Conservation (phyloP, 64 coral and sea anemone species). For the Exaiptasia diaphana region DNA sequence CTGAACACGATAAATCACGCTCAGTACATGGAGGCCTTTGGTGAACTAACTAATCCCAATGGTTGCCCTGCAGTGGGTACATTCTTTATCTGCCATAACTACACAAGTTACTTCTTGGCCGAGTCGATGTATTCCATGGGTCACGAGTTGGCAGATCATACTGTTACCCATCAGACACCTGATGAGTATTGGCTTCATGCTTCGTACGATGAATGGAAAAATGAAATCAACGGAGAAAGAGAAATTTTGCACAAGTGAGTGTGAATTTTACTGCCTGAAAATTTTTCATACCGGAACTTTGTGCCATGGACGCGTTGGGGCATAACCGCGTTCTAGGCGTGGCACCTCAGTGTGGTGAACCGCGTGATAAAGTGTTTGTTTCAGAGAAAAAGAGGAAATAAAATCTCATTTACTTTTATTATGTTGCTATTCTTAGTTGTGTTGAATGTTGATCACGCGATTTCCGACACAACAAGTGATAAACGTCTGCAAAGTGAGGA, state of each 20-base stretch:
- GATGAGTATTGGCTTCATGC: conserved; percentile 53
- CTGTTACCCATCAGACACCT: conserved; percentile 72
- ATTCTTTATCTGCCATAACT: conserved; percentile 71
- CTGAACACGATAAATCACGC: conserved; percentile 21
- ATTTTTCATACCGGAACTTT: too few relatives aligned
- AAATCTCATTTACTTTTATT: too few relatives aligned
- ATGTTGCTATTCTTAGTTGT: too few relatives aligned
- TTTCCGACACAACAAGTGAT: too few relatives aligned
- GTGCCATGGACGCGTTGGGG: too few relatives aligned
- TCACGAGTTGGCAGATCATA: conserved; percentile 73
- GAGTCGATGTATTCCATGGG: conserved; percentile 70
- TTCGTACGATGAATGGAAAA: conserved; percentile 56
- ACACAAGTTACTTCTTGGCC: conserved; percentile 67
- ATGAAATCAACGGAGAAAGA: conserved; percentile 63
- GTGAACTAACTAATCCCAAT: conserved; percentile 62
- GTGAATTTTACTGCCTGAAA: not conserved
- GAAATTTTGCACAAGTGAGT: conserved; percentile 85
- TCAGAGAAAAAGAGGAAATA: too few relatives aligned
- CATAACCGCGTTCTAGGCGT: too few relatives aligned
- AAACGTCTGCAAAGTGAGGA: too few relatives aligned
- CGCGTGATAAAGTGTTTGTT: too few relatives aligned
- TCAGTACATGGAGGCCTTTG: conserved; percentile 57
- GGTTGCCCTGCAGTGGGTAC: conserved; percentile 56
- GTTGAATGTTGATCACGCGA: too few relatives aligned
- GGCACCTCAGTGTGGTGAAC: too few relatives aligned